Base-by-base conservation (phyloP, 1,140 invertebrate genomes). In the Protaetia brevitarsis region DNA sequence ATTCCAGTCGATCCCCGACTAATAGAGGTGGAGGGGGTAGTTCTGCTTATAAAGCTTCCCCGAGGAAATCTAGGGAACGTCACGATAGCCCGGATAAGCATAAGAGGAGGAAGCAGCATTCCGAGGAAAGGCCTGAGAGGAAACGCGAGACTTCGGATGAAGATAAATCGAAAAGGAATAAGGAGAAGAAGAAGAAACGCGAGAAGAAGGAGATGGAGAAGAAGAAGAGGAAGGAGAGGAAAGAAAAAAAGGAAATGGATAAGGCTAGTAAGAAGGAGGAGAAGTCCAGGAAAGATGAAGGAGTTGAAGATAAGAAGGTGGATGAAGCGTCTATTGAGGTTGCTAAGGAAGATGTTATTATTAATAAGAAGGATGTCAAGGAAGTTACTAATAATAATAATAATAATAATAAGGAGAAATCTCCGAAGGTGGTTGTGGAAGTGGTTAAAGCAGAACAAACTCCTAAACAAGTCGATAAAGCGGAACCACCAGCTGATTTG, bases 181-280 rank as follows among this genome's bases (percentile, higher is more conserved):
- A 64, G 26, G 41, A 64, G 16, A 64, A 64, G 36, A 51, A 64
- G 29, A 64, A 64, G 37, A 64, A 64, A 7, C 36, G 60, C 3
- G 65, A 66, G 27, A 66, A 61, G 19, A 78, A 82, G 37, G 80
- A 84, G n/a, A 79, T 81, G 37, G 78, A 83, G 70, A 82, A 80
- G 73, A 80, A 81, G 74, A 82, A 81, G 71, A 80, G 85, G 64
- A 79, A 81, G 65, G 78, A 80, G 4, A 70, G 72, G 74, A 77
- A 81, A 73, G 81, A 79, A 71, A 79, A 80, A 73, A 78, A 79
- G 68, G 80, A 85, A 68, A 80, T 82, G 68, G 76, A 79, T n/a
- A 66, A 66, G 68, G 72, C 74, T 72, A n/a, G n/a, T n/a, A 75
- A 68, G 80, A 80, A 70, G 80, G 81, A 81, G 56, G 81, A 84